Conservation (phyloP, 1,140 invertebrate species). For the Heliconius hermathena region DNA sequence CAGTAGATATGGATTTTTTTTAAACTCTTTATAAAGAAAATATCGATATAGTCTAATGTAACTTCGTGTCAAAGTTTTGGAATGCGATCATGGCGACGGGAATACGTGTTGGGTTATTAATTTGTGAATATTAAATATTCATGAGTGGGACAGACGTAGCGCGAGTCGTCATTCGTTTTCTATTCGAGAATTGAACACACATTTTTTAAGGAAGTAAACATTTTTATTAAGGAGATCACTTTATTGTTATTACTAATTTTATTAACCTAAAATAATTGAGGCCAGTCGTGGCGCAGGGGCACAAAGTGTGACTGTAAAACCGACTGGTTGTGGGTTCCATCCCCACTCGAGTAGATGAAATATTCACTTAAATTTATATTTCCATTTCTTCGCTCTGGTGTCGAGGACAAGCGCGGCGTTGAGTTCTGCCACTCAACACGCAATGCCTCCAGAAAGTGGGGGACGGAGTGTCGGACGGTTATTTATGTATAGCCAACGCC, state of each 20-base stretch:
- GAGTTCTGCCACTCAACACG: too few species aligned
- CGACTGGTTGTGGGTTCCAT: too few species aligned
- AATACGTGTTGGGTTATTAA: constrained; percentile 77
- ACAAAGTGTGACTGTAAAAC: too few species aligned
- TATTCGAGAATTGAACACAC: constrained; percentile 65
- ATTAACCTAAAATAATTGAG: background rate
- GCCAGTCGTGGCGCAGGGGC: too few species aligned
- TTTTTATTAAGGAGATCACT: background rate
- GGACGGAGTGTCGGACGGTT: too few species aligned
- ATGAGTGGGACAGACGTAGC: constrained; percentile 58
- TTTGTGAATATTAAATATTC: constrained; percentile 80
- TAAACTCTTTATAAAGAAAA: constrained; percentile 53
- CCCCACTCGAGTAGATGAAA: too few species aligned
- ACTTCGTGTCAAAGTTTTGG: constrained; percentile 43
- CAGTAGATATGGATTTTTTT: background rate
- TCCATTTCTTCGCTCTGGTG: too few species aligned
- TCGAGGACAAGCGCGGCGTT: too few species aligned
- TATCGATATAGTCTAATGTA: constrained; percentile 50
- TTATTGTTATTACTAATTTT: background rate
- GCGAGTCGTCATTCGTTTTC: constrained; percentile 67
- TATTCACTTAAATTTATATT: too few species aligned
- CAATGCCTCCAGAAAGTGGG: too few species aligned
- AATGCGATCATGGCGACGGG: constrained; percentile 54
- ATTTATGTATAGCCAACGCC: too few species aligned
- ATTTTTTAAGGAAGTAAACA: constrained; percentile 17